phyloP scores from a whole-genome alignment of 2,113 vertebrate genomes.

The Chionis minor region DNA sequence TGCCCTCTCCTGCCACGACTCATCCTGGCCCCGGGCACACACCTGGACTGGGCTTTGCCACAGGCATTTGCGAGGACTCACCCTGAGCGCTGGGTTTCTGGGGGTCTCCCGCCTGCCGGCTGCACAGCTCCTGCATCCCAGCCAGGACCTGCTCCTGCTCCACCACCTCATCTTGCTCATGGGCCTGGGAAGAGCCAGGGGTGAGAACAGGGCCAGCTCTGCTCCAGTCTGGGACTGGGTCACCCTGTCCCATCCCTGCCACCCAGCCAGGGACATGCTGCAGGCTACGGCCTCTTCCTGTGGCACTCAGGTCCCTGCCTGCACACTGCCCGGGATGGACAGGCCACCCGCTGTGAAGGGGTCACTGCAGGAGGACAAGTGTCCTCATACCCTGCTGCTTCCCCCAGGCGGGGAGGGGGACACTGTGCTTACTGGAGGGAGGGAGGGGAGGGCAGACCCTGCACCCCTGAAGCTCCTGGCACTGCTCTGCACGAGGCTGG shows the following conservation, averaged over 20 bases:
- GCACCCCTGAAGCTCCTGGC: accelerated
- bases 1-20: neutral
- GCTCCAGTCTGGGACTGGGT: accelerated
- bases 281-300: neutral
- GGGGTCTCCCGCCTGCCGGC: conserved; percentile 25
- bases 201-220: neutral
- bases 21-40: accelerated
- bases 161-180: conserved; percentile 29
- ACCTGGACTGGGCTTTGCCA: neutral
- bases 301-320: neutral
- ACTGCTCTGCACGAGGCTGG: neutral
- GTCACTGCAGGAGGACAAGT: neutral
- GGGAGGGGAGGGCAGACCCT: neutral
- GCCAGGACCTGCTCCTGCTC: conserved; percentile 63
- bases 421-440: neutral
- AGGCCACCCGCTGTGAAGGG: neutral
- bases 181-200: conserved; percentile 46
- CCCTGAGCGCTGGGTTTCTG: neutral
- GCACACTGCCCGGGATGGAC: accelerated
- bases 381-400: neutral
- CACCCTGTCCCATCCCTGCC: neutral
- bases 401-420: neutral
- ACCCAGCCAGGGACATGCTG: accelerated
- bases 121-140: conserved; percentile 59
- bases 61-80: neutral